Conservation (phyloP, 2,113 vertebrate genomes). For the Osmerus mordax region DNA sequence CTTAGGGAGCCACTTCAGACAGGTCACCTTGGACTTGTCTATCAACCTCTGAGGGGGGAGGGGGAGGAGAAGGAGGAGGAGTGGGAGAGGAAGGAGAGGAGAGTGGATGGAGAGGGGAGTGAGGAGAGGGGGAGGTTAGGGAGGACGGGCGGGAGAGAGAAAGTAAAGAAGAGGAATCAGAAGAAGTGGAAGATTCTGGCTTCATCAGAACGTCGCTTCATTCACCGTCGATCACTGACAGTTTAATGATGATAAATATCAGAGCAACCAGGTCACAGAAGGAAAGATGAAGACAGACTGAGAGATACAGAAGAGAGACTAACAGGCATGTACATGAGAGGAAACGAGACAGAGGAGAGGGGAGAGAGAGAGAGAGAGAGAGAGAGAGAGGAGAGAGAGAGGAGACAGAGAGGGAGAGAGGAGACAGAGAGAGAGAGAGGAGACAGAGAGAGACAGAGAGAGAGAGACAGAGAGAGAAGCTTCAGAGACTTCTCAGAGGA, state of each 20-base stretch:
- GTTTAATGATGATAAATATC: too few species aligned
- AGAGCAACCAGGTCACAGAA: background rate
- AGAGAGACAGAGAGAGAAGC: too few species aligned
- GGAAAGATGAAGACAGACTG: background rate
- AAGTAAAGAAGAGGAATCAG: background rate
- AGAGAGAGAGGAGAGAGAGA: too few species aligned
- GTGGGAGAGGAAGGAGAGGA: background rate
- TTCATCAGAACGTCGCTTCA: background rate
- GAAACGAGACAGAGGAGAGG: background rate
- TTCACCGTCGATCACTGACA: background rate
- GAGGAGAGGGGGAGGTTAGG: background rate
- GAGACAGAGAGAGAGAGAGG: too few species aligned
- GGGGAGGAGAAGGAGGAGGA: conserved; percentile 1
- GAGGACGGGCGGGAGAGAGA: background rate
- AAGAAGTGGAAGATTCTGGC: background rate
- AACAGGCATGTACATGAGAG: background rate
- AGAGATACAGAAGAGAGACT: background rate
- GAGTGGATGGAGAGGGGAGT: background rate
- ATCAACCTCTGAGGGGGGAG: conserved; percentile 78
- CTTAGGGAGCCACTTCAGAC: conserved; percentile 86
- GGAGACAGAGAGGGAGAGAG: too few species aligned
- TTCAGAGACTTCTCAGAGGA: too few species aligned
- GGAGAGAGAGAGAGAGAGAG: background rate
- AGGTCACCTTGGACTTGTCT: conserved; percentile 91
- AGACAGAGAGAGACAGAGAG: background rate